Evolutionary conservation across 2,113 vertebrate genomes (phyloP).

Genomic region (Microcebus griseorufus): DNA sequence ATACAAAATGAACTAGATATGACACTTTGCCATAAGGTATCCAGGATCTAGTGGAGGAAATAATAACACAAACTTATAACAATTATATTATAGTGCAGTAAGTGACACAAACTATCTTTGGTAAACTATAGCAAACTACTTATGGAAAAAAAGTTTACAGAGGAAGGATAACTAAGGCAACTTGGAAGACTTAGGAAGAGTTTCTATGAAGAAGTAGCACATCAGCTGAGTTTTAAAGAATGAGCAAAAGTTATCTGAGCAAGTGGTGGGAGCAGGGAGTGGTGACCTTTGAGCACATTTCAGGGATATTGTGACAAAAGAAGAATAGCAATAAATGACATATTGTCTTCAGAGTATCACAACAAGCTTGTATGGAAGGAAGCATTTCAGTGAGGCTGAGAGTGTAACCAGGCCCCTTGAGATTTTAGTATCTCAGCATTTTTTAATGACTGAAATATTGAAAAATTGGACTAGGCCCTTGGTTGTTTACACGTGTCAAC

Average conservation of each 20-base stretch:
- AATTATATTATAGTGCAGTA: conserved; percentile 1
- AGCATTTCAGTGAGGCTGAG: not conserved
- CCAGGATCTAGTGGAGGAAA: not conserved
- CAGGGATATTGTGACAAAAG: not conserved
- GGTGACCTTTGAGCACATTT: not conserved
- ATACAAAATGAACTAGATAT: conserved; percentile 4
- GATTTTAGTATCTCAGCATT: too few species aligned
- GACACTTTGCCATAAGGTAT: not conserved
- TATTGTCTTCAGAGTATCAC: not conserved
- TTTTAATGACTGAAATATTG: too few species aligned
- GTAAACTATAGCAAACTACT: not conserved
- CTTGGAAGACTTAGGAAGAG: not conserved
- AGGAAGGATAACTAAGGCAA: not conserved
- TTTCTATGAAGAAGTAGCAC: not conserved
- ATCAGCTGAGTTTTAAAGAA: not conserved
- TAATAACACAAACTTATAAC: not conserved
- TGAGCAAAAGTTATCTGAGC: not conserved
- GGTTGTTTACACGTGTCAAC: too few species aligned
- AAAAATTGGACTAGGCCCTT: too few species aligned
- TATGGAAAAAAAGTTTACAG: not conserved
- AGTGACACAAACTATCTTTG: not conserved
- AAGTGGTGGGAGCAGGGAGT: not conserved
- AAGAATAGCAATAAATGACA: not conserved
- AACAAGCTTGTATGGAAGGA: not conserved
- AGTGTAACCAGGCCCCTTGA: too few species aligned